Base-by-base conservation (phyloP, 1,140 invertebrate species). In the Lerema accius region DNA sequence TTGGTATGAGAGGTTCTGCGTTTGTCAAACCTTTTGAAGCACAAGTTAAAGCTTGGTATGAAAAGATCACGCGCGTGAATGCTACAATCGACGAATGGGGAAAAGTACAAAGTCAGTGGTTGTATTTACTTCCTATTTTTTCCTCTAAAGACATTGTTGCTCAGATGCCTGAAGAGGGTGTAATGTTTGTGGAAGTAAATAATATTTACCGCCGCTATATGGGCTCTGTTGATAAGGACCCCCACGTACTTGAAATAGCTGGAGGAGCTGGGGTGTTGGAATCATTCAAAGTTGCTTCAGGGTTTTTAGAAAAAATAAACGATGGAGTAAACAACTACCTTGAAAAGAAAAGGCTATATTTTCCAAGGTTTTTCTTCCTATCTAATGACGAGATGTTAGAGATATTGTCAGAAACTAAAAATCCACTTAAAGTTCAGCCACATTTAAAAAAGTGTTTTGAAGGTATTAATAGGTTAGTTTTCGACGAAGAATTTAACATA, bases 301-400 rank as follows among this genome's bases (percentile, higher is more conserved):
- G 93, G 64, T 86, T 96, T 26, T 90, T 98, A 43, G 97, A 97
- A 63, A 94, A 93, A 85, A 95, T 97, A 15, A 95, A 97, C 64
- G 95, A 95, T 56, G 97, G 97, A 11, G 95, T 99, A 9, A 95
- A 96, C 76, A 94, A 95, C 69, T 99, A 99, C 87, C 91, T 99
- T 43, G 97, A 99, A 86, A 97, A 96, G 80, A 98, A 99, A 86
- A 92, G 98, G 58, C 89, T 98, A 0, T 98, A 94, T 80, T 99
- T 98, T 82, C 95, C 97, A 0, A 92, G 97, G 80, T 98, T 99
- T 82, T 99, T 98, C 91, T 99, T 99, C 78, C 91, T 99, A 32
- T 98, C 97, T 4, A 98, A 98, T 80, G 97, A 98, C 76, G 98
- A 99, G 91, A 96, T 99, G 94, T 91, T 99, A 15, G 97, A 98